These are phyloP conservation scores for Archips xylosteana DNA, from an alignment of 2,888 invertebrate species.

Conservation along the genomic window DNA sequence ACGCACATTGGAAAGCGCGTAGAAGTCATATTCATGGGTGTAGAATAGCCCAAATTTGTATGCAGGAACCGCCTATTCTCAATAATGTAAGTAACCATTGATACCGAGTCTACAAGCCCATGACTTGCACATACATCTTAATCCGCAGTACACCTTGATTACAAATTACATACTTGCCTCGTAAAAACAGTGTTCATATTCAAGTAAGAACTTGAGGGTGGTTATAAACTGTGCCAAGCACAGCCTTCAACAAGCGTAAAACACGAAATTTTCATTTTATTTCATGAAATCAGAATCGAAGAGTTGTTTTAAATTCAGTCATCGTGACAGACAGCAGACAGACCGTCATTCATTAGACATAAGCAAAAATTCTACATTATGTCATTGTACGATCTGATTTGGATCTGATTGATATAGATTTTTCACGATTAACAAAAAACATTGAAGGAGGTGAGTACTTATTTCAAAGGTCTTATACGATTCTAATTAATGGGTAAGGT, in stretches of 20 bases:
- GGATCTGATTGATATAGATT: too few species aligned
- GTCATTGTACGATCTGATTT: background rate
- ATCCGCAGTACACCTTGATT: background rate
- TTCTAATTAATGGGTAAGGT: too few species aligned
- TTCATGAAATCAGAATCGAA: slow-evolving; percentile 1
- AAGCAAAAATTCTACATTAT: background rate
- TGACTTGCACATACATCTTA: background rate
- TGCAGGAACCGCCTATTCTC: too few species aligned
- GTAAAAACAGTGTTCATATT: slow-evolving; percentile 3
- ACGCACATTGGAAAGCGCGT: background rate
- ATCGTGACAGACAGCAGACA: background rate
- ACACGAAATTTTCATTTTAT: slow-evolving; percentile 11
- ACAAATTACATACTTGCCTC: background rate
- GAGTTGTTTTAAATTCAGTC: slow-evolving; percentile 7
- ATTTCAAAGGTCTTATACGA: too few species aligned
- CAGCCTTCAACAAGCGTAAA: background rate
- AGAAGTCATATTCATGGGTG: background rate
- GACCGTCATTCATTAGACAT: background rate
- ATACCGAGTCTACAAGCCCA: background rate
- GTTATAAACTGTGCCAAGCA: background rate
- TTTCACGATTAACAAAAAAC: too few species aligned
- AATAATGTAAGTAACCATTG: background rate
- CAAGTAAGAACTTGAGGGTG: background rate
- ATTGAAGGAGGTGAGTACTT: too few species aligned
- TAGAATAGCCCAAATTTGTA: too few species aligned